Percentiles rank a stretch among this genome's conserved stretches.
These are phyloP conservation scores for Rotaria sp. DNA, from an alignment of 2,888 invertebrate genomes.

Conservation along the genomic window DNA sequence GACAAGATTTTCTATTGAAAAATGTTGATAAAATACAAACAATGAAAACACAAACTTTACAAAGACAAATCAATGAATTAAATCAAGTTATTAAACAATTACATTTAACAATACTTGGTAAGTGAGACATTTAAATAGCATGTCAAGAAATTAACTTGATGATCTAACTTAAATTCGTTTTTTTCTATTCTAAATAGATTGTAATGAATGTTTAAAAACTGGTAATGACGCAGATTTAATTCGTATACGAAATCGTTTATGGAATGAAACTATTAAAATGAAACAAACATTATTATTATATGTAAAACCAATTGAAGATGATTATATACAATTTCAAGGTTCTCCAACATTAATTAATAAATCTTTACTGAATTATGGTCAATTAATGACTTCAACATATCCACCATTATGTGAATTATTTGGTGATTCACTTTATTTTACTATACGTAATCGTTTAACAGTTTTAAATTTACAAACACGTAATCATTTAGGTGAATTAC, in stretches of 20 bases:
- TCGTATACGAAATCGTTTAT: constrained; percentile 11
- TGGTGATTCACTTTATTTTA: constrained; percentile 59
- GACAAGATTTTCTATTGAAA: constrained; percentile 35
- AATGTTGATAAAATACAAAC: constrained; percentile 40
- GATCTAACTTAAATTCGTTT: not conserved
- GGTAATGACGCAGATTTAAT: constrained; percentile 9
- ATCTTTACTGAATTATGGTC: not conserved
- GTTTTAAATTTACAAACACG: constrained; percentile 58
- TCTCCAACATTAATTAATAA: not conserved
- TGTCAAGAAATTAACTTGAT: too few species aligned
- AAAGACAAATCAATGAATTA: constrained; percentile 39
- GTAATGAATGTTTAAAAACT: constrained; percentile 27
- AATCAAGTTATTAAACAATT: constrained; percentile 44
- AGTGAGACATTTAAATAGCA: not conserved
- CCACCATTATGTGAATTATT: constrained; percentile 55
- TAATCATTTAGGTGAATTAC: constrained; percentile 52
- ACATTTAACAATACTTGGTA: constrained; percentile 10
- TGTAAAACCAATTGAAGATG: constrained; percentile 24
- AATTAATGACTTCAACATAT: constrained; percentile 51
- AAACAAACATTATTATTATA: constrained; percentile 11
- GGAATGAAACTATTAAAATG: constrained; percentile 26
- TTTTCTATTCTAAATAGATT: not conserved
- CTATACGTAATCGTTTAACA: constrained; percentile 57
- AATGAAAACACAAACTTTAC: constrained; percentile 29
- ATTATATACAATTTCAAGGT: constrained; percentile 24